Conservation (phyloP, 1,140 invertebrate species). For the Chymomyza costata region DNA sequence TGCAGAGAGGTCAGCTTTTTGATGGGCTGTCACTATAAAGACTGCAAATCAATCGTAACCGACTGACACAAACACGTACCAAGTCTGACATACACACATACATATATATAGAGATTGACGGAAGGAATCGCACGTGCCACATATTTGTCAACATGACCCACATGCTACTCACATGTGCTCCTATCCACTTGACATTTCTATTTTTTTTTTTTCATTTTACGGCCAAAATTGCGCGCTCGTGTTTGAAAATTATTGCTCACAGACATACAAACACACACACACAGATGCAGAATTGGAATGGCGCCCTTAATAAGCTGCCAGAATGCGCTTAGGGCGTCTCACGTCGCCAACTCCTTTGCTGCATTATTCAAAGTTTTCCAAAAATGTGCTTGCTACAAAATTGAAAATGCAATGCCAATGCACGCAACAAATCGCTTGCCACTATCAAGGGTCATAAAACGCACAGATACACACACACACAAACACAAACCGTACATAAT, state of each 20-base stretch:
- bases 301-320: conserved; percentile 56
- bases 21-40: no score
- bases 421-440: conserved; percentile 67
- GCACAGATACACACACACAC: conserved; percentile 19
- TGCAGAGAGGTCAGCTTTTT: no score
- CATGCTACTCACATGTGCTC: conserved; percentile 30
- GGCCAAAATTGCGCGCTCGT: conserved; percentile 47
- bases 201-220: no score
- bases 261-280: not conserved
- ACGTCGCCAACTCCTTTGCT: conserved; percentile 31
- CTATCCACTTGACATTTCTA: no score
- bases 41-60: conserved; percentile 43
- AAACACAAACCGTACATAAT: no score
- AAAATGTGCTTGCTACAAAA: conserved; percentile 52
- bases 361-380: conserved; percentile 65
- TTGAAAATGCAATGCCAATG: conserved; percentile 61
- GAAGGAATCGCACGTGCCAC: conserved; percentile 44
- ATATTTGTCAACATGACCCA: conserved; percentile 65
- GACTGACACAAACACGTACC: conserved; percentile 12
- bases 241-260: conserved; percentile 42
- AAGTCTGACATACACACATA: conserved; percentile 1
- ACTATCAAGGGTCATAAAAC: conserved; percentile 71
- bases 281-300: conserved; percentile 20
- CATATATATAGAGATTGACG: not conserved
- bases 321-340: conserved; percentile 18